phyloP scores from a whole-genome alignment of 2,113 vertebrate species.

The Bufo bufo region DNA sequence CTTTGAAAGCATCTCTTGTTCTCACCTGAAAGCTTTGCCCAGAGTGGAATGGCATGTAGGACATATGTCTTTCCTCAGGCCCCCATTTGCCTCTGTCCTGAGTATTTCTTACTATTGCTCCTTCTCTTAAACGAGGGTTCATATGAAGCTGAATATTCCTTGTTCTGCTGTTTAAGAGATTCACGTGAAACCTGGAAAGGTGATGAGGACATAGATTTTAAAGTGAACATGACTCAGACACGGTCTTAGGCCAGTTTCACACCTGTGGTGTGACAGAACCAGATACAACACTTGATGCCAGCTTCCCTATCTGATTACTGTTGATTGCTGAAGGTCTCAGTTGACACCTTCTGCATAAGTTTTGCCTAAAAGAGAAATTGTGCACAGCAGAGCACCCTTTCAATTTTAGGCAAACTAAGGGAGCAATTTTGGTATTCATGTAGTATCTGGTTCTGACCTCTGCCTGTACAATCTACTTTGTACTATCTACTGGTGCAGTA shows the following conservation, averaged over 20 bases:
- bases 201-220: not conserved
- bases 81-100: conserved; percentile 30
- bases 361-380: no score
- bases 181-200: conserved; percentile 19
- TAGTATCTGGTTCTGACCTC: no score
- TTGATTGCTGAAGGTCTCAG: no score
- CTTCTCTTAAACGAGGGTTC: conserved; percentile 25
- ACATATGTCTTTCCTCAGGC: conserved; percentile 19
- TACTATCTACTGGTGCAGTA: no score
- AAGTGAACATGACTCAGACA: not conserved
- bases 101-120: conserved; percentile 34
- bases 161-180: conserved; percentile 31
- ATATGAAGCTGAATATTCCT: conserved; percentile 45
- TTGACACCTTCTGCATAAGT: no score
- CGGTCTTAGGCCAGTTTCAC: not conserved
- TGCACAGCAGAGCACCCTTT: not conserved
- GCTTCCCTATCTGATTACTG: no score
- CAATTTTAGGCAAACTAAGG: not conserved
- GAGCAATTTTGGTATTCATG: not conserved
- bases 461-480: no score
- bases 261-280: no score
- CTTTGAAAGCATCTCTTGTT: not conserved
- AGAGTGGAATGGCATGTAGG: conserved; percentile 36
- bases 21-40: conserved; percentile 44
- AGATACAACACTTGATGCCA: no score